phyloP scores from a whole-genome alignment of 2,113 vertebrate genomes.

The Stegostoma tigrinum region DNA sequence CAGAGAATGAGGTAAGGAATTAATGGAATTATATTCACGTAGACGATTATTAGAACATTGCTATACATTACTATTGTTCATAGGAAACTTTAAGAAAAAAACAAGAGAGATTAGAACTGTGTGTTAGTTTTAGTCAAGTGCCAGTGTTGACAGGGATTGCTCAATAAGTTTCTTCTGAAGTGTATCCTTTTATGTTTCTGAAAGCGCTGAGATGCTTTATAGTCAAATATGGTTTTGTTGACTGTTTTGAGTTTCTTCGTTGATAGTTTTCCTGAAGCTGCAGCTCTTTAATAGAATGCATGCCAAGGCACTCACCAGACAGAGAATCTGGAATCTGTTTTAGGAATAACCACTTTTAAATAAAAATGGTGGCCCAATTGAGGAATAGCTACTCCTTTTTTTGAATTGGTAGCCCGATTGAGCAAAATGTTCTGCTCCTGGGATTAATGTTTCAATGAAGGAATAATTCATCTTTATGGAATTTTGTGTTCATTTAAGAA shows the following conservation, averaged over 20 bases:
- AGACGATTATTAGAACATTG: neutral
- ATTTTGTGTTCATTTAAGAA: neutral
- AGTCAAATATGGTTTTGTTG: neutral
- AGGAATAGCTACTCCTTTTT: neutral
- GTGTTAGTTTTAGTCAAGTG: neutral
- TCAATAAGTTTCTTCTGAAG: neutral
- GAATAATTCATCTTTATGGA: neutral
- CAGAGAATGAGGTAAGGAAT: neutral
- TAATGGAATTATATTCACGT: neutral
- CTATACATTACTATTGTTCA: neutral
- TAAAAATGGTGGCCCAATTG: neutral
- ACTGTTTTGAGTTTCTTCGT: neutral
- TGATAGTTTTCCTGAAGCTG: neutral
- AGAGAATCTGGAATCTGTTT: neutral
- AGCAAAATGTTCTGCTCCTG: neutral
- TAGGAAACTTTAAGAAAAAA: neutral
- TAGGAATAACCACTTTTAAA: neutral
- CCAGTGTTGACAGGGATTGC: neutral
- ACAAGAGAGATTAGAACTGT: neutral
- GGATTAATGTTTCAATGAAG: neutral
- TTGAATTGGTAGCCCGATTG: neutral
- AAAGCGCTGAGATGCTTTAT: neutral
- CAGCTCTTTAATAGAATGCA: neutral
- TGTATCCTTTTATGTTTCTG: neutral
- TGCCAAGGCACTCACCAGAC: neutral